Conservation (phyloP, 2,888 invertebrate species). For the Brenthis daphne region DNA sequence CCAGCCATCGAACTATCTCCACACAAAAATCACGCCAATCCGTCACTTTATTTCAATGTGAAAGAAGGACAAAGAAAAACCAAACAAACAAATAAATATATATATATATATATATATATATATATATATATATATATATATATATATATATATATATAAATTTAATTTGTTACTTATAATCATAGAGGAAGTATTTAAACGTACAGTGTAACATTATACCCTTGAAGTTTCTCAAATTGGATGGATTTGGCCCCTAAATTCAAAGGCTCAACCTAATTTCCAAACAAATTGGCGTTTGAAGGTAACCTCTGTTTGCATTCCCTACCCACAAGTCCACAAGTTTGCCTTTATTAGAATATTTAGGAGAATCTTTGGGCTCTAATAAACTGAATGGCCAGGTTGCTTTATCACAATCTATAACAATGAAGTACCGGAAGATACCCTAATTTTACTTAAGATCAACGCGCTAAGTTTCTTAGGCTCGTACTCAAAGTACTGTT, state of each 20-base stretch:
- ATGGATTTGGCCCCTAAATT: background rate
- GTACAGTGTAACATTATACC: too few relatives aligned
- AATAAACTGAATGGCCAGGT: slow-evolving; percentile 14
- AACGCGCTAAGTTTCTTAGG: background rate
- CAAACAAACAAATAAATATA: too few relatives aligned
- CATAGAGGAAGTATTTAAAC: too few relatives aligned
- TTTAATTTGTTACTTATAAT: too few relatives aligned
- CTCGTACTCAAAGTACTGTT: background rate
- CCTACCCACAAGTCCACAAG: slow-evolving; percentile 2
- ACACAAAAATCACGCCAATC: too few relatives aligned
- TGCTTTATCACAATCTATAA: slow-evolving; percentile 13
- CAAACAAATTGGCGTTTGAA: slow-evolving; percentile 18
- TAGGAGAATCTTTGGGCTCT: slow-evolving; percentile 6
- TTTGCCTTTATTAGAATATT: slow-evolving; percentile 17
- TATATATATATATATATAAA: too few relatives aligned
- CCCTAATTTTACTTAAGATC: slow-evolving; percentile 9
- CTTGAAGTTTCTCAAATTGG: background rate
- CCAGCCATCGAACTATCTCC: too few relatives aligned
- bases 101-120: too few relatives aligned
- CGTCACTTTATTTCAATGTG: too few relatives aligned
- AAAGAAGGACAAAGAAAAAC: too few relatives aligned
- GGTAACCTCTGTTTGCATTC: slow-evolving; percentile 19
- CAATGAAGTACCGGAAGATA: background rate
- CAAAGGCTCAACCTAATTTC: slow-evolving; percentile 9
- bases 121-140: too few relatives aligned